phyloP scores from a whole-genome alignment of 2,888 invertebrate species.

The Hoplodrina blanda region DNA sequence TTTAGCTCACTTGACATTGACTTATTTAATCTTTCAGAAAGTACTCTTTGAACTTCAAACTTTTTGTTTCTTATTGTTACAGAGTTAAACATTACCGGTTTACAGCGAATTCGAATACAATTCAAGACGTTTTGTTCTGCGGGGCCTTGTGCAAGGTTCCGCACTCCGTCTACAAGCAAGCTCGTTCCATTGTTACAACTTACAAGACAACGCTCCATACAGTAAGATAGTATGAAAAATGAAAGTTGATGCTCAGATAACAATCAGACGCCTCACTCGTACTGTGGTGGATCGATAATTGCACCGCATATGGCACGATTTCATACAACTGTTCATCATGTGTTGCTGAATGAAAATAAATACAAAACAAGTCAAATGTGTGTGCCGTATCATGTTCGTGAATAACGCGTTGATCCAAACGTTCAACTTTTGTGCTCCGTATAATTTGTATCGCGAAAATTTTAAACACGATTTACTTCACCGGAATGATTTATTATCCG shows the following conservation, averaged over 20 bases:
- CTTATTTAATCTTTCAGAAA: conserved; percentile 33
- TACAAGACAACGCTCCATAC: conserved; percentile 30
- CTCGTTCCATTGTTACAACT: conserved; percentile 49
- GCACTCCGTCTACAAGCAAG: conserved; percentile 29
- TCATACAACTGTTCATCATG: conserved; percentile 55
- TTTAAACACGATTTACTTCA: conserved; percentile 60
- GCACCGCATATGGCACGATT: conserved; percentile 53
- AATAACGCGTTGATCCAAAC: conserved; percentile 47
- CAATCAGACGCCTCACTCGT: conserved; percentile 58
- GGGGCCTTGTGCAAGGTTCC: conserved; percentile 31
- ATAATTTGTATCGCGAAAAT: conserved; percentile 55
- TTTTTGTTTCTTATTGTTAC: conserved; percentile 43
- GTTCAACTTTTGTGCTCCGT: conserved; percentile 48
- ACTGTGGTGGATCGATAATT: conserved; percentile 60
- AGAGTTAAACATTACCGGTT: conserved; percentile 31
- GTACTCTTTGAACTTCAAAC: conserved; percentile 26
- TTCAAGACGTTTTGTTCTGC: conserved; percentile 35
- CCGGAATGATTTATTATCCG: conserved; percentile 58
- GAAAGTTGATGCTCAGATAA: conserved; percentile 60
- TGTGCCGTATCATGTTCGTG: conserved; percentile 42
- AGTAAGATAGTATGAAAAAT: conserved; percentile 57
- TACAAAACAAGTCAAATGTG: conserved; percentile 39
- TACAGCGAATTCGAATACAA: conserved; percentile 41
- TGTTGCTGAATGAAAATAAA: conserved; percentile 47
- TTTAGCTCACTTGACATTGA: conserved; percentile 19